These are phyloP conservation scores for Aphodius sticticus DNA, from an alignment of 2,888 invertebrate species.

Conservation along the genomic window DNA sequence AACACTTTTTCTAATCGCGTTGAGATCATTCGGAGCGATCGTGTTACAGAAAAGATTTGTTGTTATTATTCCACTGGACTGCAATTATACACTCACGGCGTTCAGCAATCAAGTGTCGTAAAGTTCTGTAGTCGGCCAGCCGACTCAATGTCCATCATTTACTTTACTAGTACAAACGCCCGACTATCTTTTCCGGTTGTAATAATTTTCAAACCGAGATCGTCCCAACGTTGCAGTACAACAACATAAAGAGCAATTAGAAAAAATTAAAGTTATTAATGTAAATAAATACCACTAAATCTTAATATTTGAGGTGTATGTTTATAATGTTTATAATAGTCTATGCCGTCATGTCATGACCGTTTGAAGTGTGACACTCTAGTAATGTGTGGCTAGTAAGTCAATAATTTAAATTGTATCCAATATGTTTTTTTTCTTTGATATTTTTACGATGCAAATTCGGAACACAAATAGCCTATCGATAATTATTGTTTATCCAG, in stretches of 20 bases:
- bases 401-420: too few relatives aligned
- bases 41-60: not conserved
- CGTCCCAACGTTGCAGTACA: not conserved
- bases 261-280: not conserved
- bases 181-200: not conserved
- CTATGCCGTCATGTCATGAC: too few relatives aligned
- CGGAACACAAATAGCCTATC: too few relatives aligned
- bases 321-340: too few relatives aligned
- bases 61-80: not conserved
- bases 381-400: too few relatives aligned
- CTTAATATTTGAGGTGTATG: too few relatives aligned
- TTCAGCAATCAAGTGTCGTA: conserved; percentile 4
- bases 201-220: not conserved
- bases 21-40: not conserved
- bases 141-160: not conserved
- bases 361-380: too few relatives aligned
- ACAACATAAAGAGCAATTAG: not conserved
- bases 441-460: too few relatives aligned
- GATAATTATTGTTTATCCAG: too few relatives aligned
- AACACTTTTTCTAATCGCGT: not conserved
- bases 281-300: too few relatives aligned
- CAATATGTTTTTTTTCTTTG: too few relatives aligned
- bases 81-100: not conserved
- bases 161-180: not conserved
- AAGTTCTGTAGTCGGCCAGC: not conserved